Conservation (phyloP, 2,888 invertebrate species). For the Drosophila meridionalis region DNA sequence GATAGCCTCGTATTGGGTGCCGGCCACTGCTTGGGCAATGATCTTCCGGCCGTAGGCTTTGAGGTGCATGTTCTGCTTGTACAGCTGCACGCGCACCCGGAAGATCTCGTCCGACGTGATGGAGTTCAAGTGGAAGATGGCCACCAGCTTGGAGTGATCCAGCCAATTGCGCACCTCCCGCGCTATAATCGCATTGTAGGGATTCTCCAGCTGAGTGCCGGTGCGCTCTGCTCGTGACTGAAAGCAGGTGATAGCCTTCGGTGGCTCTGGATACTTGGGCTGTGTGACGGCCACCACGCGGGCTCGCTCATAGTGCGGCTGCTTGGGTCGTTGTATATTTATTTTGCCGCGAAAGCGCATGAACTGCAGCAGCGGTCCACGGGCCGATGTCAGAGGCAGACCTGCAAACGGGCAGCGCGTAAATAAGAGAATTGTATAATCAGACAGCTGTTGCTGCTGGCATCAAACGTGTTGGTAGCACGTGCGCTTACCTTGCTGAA, state of each 20-base stretch:
- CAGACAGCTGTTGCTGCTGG: constrained; percentile 15
- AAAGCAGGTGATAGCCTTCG: constrained; percentile 86
- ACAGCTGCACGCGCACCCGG: constrained; percentile 87
- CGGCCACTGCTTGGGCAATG: constrained; percentile 88
- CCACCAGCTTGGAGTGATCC: constrained; percentile 89
- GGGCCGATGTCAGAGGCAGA: constrained; percentile 49
- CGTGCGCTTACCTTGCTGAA: constrained; percentile 48
- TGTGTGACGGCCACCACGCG: constrained; percentile 88
- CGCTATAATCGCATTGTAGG: constrained; percentile 90
- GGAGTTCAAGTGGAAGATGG: constrained; percentile 90
- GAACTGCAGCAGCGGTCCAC: constrained; percentile 86
- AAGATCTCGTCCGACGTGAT: constrained; percentile 89
- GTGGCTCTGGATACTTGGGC: constrained; percentile 87
- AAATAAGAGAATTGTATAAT: constrained; percentile 54
- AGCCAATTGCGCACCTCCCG: constrained; percentile 90
- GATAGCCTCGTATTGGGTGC: constrained; percentile 89
- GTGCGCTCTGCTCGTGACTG: constrained; percentile 73
- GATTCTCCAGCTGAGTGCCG: constrained; percentile 87
- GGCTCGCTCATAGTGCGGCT: constrained; percentile 90
- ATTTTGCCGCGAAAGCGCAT: constrained; percentile 91
- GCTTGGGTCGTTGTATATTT: constrained; percentile 90
- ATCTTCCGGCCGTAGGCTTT: constrained; percentile 89
- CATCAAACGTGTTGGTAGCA: neutral
- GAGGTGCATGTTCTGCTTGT: constrained; percentile 89
- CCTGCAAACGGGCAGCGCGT: constrained; percentile 32